Base-by-base conservation (phyloP, 2,888 invertebrate genomes). In the Monochamus alternatus region DNA sequence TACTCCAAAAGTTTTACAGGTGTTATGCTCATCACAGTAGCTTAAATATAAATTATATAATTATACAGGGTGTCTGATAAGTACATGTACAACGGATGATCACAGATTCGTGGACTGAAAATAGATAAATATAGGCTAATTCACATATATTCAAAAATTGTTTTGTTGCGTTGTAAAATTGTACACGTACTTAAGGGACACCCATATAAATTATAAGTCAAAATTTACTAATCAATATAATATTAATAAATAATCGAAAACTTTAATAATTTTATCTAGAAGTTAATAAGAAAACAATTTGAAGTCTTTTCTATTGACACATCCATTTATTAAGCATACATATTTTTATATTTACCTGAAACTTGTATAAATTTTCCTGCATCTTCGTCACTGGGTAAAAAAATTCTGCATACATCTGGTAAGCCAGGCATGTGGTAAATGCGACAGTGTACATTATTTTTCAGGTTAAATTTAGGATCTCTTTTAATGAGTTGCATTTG, bases 11-110 rank as follows among this genome's bases (percentile, higher is more conserved):
- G 92, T 88, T 94, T 95, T 7, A 94, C 90, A 80, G 93, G 91
- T 0, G 95, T 94, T 62, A 93, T 93, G 86, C 96, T 89, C 32
- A 96, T 94, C 52, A 96, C 93, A 69, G 95, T 96, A 3, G 96
- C 97, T 90, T 89, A 80, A 85, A 76, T n/a, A 62, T 73, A 58
- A 30, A 31, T 22, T 22, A 58, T 14, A 47, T 73, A 66, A 38
- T 59, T 60, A 62, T 22, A 75, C 43, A 22, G 22, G 22, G 22
- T 22, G 22, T 22, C 22, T 22, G 22, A 22, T 22, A 22, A 22
- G 22, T 22, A 22, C 22, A 22, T 22, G 22, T 22, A 22, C 22
- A 22, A 22, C 1, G 22, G 22, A 22, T 22, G 22, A 22, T 22
- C 22, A 22, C 22, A 22, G 22, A 22, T 22, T 22, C 22, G 1